These are phyloP conservation scores for Dryoscopus gambensis DNA, from an alignment of 2,113 vertebrate species.

Conservation along the genomic window DNA sequence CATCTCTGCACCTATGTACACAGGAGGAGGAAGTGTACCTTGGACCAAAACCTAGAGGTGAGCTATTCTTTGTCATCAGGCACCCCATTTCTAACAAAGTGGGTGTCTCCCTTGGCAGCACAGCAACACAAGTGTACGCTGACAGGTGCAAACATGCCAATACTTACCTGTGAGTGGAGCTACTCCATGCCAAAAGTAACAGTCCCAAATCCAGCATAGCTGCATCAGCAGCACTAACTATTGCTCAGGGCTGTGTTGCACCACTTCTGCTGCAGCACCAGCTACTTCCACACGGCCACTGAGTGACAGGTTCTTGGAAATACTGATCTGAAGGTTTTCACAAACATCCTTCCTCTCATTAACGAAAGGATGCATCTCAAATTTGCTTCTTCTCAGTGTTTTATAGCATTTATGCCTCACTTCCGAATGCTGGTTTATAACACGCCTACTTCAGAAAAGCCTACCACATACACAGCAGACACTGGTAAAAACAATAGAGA, in stretches of 20 bases:
- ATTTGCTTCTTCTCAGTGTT: neutral
- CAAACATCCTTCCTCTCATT: neutral
- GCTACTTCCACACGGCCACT: accelerated
- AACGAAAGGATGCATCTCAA: neutral
- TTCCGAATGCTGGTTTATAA: neutral
- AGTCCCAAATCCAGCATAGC: neutral
- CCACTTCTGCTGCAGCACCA: neutral
- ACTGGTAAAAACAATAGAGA: neutral
- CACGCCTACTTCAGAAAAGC: neutral
- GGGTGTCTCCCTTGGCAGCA: neutral
- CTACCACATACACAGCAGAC: neutral
- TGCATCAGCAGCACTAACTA: neutral
- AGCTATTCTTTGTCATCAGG: neutral
- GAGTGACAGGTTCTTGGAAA: neutral
- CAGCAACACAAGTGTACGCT: neutral
- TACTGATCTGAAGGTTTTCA: neutral
- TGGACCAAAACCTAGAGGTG: neutral
- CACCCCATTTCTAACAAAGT: neutral
- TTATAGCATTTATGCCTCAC: neutral
- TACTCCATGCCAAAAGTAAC: neutral
- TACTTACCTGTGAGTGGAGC: neutral
- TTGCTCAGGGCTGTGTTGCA: neutral
- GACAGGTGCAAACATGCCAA: neutral
- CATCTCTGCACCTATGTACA: neutral
- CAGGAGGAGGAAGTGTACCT: neutral